Evolutionary conservation across 2,888 invertebrate species (phyloP).

Genomic region (Gisinianus flammeolus): DNA sequence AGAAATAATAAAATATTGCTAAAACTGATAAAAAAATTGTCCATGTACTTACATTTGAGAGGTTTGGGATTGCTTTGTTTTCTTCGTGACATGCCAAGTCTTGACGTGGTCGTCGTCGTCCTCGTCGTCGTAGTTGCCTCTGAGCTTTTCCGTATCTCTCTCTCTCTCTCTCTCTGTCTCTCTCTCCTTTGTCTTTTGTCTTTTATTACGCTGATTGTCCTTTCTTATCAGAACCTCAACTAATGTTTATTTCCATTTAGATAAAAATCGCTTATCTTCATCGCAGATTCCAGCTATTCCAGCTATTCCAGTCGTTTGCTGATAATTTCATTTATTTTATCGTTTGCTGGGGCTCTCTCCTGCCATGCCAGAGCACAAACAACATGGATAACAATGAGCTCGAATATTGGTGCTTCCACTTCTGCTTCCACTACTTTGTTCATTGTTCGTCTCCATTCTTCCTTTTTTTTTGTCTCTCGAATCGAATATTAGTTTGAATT

Average conservation of each 20-base stretch:
- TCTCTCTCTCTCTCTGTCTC: constrained; percentile 7
- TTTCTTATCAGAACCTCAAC: constrained; percentile 24
- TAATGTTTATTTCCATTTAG: constrained; percentile 39
- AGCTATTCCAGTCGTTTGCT: constrained; percentile 28
- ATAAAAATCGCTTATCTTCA: constrained; percentile 41
- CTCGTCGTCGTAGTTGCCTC: constrained; percentile 10
- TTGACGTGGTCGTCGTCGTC: constrained; percentile 13
- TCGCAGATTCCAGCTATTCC: constrained; percentile 36
- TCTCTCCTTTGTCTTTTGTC: constrained; percentile 18
- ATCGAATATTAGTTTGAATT: too few relatives aligned
- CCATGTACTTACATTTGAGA: constrained; percentile 82
- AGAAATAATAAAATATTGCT: constrained; percentile 31
- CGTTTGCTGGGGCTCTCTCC: not conserved
- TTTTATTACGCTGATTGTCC: constrained; percentile 44
- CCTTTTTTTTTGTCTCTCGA: not conserved
- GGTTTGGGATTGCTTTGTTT: constrained; percentile 97
- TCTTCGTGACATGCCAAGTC: constrained; percentile 79
- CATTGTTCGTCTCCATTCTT: constrained; percentile 16
- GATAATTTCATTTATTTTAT: constrained; percentile 40
- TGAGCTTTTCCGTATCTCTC: constrained; percentile 11
- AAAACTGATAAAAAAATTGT: constrained; percentile 29
- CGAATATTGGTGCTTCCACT: too few relatives aligned
- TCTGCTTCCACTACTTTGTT: too few relatives aligned
- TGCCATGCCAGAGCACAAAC: not conserved
- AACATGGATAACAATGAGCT: constrained; percentile 19